These are phyloP conservation scores for Andrena flavipes DNA, from an alignment of 2,888 invertebrate genomes.

Conservation along the genomic window DNA sequence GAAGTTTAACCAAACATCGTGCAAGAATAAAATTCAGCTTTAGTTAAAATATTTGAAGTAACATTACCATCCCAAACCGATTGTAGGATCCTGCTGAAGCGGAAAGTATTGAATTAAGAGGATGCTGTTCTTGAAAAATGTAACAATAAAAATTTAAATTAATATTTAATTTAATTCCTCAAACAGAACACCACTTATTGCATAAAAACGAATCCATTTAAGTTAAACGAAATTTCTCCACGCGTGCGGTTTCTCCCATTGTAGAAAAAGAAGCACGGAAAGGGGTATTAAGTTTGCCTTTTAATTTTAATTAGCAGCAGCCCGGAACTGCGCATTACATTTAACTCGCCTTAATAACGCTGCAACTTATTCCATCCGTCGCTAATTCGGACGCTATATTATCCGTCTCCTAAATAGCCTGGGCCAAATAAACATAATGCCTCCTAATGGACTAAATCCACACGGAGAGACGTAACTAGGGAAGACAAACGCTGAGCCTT, in stretches of 20 bases:
- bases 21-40: background rate
- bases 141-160: background rate
- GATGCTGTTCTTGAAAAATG: background rate
- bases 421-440: conserved; percentile 54
- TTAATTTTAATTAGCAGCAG: conserved; percentile 41
- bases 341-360: conserved; percentile 30
- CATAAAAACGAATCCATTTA: background rate
- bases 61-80: background rate
- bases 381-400: conserved; percentile 27
- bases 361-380: conserved; percentile 29
- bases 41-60: background rate
- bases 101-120: background rate
- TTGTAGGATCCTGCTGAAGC: background rate
- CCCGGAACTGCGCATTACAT: background rate
- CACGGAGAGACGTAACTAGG: conserved; percentile 33
- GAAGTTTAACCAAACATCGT: background rate
- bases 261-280: background rate
- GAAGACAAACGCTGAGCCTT: conserved; percentile 56
- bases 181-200: background rate
- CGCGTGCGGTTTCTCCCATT: background rate
- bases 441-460: conserved; percentile 54
- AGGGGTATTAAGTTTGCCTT: conserved; percentile 7
- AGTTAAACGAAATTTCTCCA: background rate
- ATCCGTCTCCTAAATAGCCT: conserved; percentile 39
- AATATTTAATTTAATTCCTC: background rate